Percentiles rank a stretch among this genome's conserved stretches.
These are phyloP conservation scores for Julus scandinavius DNA, from an alignment of 2,888 invertebrate genomes.

Conservation along the genomic window DNA sequence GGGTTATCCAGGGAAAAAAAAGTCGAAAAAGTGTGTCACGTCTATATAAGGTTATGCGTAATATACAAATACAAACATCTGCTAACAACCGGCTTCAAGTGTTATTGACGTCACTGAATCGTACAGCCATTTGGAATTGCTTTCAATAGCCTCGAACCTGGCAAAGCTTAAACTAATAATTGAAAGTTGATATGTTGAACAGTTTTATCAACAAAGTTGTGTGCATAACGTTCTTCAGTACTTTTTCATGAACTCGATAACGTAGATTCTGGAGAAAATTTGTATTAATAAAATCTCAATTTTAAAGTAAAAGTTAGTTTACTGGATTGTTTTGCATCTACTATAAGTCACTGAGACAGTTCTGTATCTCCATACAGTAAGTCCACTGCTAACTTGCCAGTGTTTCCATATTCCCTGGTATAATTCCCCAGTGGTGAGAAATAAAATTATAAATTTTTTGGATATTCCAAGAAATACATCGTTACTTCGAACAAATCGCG, in stretches of 20 bases:
- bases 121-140: neutral
- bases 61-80: conserved; percentile 35
- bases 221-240: no score
- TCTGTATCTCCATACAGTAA: neutral
- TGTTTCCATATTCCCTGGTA: neutral
- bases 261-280: no score
- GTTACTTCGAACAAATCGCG: neutral
- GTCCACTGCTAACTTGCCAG: neutral
- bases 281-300: no score
- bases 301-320: no score
- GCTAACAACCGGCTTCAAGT: conserved; percentile 30
- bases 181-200: neutral
- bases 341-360: no score
- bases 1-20: neutral
- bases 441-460: neutral
- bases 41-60: conserved; percentile 7
- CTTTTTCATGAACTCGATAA: no score
- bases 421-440: neutral
- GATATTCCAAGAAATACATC: neutral
- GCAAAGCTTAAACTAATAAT: neutral
- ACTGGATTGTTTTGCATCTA: no score
- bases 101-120: neutral
- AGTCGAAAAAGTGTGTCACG: conserved; percentile 5
- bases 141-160: neutral
- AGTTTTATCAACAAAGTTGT: no score